phyloP scores from a whole-genome alignment of 2,113 vertebrate species.

The Ahaetulla prasina region DNA sequence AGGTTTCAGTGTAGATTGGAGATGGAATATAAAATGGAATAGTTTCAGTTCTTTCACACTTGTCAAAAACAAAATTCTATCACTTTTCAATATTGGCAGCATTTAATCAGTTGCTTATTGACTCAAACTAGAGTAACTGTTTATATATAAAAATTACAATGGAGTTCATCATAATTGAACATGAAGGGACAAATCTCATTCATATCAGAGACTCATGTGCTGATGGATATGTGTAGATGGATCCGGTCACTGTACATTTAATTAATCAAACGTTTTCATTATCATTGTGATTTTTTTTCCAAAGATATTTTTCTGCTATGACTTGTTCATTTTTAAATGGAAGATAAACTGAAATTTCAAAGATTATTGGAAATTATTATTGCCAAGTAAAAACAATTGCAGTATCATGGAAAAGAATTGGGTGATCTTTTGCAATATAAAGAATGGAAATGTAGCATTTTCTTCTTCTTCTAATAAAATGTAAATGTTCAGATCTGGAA shows the following conservation, averaged over 20 bases:
- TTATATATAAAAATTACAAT: not conserved
- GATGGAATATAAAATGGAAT: not conserved
- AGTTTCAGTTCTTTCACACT: not conserved
- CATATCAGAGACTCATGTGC: not conserved
- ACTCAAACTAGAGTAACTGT: not conserved
- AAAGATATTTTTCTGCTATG: not conserved
- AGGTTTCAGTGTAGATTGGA: not conserved
- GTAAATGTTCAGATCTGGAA: not conserved
- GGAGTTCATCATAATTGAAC: not conserved
- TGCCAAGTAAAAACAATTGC: not conserved
- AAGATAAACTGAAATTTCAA: not conserved
- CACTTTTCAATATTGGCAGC: not conserved
- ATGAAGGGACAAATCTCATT: not conserved
- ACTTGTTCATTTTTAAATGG: constrained; percentile 25
- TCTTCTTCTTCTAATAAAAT: not conserved
- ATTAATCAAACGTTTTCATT: not conserved
- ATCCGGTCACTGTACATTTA: not conserved
- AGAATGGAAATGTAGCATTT: not conserved
- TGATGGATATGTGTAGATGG: not conserved
- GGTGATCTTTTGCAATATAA: not conserved
- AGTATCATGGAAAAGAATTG: constrained; percentile 1
- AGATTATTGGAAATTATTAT: not conserved
- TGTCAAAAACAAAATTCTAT: not conserved
- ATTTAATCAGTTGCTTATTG: not conserved
- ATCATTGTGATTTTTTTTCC: constrained; percentile 12